Evolutionary conservation across 2,888 invertebrate genomes (phyloP).

Genomic region (Harpalus rufipes): DNA sequence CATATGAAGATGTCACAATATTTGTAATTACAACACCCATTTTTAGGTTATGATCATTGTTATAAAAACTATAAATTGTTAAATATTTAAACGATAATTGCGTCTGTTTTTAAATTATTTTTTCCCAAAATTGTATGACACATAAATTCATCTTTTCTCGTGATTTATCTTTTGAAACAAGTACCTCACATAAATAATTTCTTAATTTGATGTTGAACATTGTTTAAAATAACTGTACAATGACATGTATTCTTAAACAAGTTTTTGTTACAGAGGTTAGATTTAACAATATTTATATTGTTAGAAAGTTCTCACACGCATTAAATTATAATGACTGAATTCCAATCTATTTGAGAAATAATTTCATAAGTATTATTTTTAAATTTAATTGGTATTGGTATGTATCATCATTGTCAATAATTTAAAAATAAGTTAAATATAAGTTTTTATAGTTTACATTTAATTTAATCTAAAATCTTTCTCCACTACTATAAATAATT

Average conservation of each 20-base stretch:
- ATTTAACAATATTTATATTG: constrained; percentile 51
- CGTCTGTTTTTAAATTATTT: too few relatives aligned
- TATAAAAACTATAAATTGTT: too few relatives aligned
- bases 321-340: constrained; percentile 8
- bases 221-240: constrained; percentile 45
- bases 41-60: too few relatives aligned
- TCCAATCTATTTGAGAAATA: background rate
- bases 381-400: background rate
- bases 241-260: constrained; percentile 42
- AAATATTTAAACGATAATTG: too few relatives aligned
- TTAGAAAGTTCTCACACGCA: constrained; percentile 19
- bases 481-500: constrained; percentile 7
- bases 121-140: constrained; percentile 9
- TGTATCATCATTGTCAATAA: constrained; percentile 19
- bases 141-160: constrained; percentile 14
- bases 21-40: too few relatives aligned
- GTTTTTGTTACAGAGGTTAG: constrained; percentile 26
- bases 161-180: background rate
- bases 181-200: constrained; percentile 27
- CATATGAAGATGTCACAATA: too few relatives aligned
- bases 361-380: background rate
- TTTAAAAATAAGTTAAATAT: constrained; percentile 21
- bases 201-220: constrained; percentile 34
- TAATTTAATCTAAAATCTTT: constrained; percentile 11
- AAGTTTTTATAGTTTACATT: constrained; percentile 12